Evolutionary conservation across 2,888 invertebrate species (phyloP).

Genomic region (Rotaria magnacalcarata): DNA sequence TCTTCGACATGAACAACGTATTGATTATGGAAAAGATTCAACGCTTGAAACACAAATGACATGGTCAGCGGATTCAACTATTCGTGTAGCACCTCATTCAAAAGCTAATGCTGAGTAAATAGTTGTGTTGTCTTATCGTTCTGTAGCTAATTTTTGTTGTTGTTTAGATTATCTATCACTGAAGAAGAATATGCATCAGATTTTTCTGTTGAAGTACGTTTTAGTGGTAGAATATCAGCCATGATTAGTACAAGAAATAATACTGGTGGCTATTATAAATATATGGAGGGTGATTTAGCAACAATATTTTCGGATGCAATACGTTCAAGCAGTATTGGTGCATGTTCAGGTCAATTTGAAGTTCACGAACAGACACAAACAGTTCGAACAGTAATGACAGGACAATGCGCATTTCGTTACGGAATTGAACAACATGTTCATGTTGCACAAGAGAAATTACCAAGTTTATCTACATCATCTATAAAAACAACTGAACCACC

Average conservation of each 20-base stretch:
- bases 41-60: conserved; percentile 56
- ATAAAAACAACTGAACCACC: not conserved
- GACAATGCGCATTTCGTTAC: conserved; percentile 54
- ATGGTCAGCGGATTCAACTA: conserved; percentile 61
- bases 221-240: not conserved
- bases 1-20: conserved; percentile 57
- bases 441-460: conserved; percentile 4
- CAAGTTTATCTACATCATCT: not conserved
- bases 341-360: conserved; percentile 16
- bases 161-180: not conserved
- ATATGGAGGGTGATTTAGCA: not conserved
- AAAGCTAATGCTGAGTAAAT: conserved; percentile 55
- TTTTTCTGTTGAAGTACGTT: conserved; percentile 3
- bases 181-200: conserved; percentile 24
- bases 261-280: not conserved
- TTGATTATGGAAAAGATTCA: conserved; percentile 56
- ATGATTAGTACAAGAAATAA: not conserved
- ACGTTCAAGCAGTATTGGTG: not conserved
- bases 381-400: conserved; percentile 48
- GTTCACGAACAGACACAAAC: not conserved
- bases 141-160: not conserved
- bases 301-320: not conserved
- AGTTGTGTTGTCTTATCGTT: not conserved
- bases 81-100: conserved; percentile 55
- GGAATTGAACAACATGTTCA: conserved; percentile 55